Base-by-base conservation (phyloP, 2,113 vertebrate species). In the Gobiocypris rarus region DNA sequence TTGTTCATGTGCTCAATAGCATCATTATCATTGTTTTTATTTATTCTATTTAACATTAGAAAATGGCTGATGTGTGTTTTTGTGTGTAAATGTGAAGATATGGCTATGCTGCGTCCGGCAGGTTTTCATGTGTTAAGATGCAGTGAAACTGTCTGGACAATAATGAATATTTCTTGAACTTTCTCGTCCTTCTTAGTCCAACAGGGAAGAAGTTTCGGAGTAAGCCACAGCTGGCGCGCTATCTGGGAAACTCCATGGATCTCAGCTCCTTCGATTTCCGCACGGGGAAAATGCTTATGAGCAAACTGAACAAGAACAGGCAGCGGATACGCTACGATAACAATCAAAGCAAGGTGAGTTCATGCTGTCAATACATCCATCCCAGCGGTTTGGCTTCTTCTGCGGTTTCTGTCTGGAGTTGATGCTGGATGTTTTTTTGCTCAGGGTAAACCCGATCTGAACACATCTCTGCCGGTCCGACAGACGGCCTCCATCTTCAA, bases 401-500 rank as follows among this genome's bases (percentile, higher is more conserved):
- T 26, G 8, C 31, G 52, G 24, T 52, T 19, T 28, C 1, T 38
- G 17, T 69, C 34, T 19, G 34, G 73, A 54, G 15, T 19, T 52
- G 50, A 52, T 19, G 15, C 17, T 69, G 3, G 15, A 17, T 31
- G 6, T 38, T 69, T 65, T n/a, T 75, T 10, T 9, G 52, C 43
- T 0, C 82, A 97, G 96, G 96, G 95, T 75, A 99, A 99, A 84
- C 98, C 97, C 15, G 98, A 99, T 88, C 87, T 99, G 89, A 99
- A 99, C 91, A 99, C 97, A 0, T 97, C 98, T 0, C 94, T 99
- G 70, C 98, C 98, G 0, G 97, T 99, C 82, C 92, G 98, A 85
- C 98, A 99, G 93, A 99, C 98, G 0, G 98, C 98, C 0, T 99
- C 98, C 82, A 99, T 99, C 89, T 99, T 99, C 89, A 99, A 99